Percentiles rank a stretch among this genome's conserved stretches.
Evolutionary conservation across 2,888 invertebrate species (phyloP).

Genomic region (Lasioglossum vierecki): DNA sequence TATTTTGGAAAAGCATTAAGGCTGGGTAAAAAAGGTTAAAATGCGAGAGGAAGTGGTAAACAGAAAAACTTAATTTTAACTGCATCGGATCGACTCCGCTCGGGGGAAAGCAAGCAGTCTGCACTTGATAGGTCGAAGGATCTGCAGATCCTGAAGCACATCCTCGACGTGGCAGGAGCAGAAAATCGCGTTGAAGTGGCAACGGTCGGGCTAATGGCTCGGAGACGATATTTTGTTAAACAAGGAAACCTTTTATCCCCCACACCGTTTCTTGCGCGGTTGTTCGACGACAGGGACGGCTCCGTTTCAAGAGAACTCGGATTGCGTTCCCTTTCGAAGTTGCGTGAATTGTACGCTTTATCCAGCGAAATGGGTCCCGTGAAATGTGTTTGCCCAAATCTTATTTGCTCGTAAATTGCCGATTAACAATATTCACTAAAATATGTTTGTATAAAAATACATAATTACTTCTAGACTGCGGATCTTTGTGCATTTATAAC

Average conservation of each 20-base stretch:
- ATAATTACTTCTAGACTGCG: too few relatives aligned
- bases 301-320: constrained; percentile 38
- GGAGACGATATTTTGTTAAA: constrained; percentile 83
- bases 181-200: constrained; percentile 79
- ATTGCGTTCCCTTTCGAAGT: constrained; percentile 29
- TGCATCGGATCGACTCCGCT: constrained; percentile 33
- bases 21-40: background rate
- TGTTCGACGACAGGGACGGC: constrained; percentile 73
- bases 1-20: background rate
- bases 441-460: background rate
- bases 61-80: constrained; percentile 41
- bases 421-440: background rate
- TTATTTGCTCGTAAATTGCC: constrained; percentile 14
- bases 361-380: constrained; percentile 1
- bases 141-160: constrained; percentile 71
- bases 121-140: constrained; percentile 72
- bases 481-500: too few relatives aligned
- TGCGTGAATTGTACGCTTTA: constrained; percentile 15
- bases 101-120: constrained; percentile 56
- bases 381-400: constrained; percentile 20
- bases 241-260: constrained; percentile 83
- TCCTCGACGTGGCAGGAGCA: constrained; percentile 76
- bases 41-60: background rate
- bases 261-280: constrained; percentile 65
- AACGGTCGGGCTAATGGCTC: constrained; percentile 82